These are phyloP conservation scores for Mustelus asterias DNA, from an alignment of 2,113 vertebrate species.

Conservation along the genomic window DNA sequence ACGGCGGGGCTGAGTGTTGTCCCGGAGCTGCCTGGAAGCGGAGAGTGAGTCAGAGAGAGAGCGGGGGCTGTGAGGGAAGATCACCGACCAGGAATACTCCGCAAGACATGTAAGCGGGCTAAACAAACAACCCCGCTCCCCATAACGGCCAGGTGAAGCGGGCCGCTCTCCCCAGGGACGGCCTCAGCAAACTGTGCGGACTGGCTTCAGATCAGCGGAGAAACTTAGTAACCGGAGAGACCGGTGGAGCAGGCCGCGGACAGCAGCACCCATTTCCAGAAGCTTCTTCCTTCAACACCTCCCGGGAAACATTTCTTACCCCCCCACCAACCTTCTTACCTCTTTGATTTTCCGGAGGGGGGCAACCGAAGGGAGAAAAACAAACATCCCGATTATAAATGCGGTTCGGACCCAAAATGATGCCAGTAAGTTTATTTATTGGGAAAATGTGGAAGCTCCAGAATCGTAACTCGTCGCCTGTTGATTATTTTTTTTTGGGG, in stretches of 20 bases:
- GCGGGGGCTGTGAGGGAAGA: not conserved
- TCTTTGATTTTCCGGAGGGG: not conserved
- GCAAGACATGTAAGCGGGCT: not conserved
- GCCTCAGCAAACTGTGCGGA: too few species aligned
- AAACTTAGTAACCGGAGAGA: not conserved
- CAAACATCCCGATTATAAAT: not conserved
- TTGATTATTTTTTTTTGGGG: not conserved
- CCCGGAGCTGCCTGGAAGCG: not conserved
- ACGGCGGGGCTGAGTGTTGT: not conserved
- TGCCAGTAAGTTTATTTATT: not conserved
- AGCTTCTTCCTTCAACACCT: not conserved
- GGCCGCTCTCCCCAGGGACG: not conserved
- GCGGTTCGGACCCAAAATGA: slow-evolving; percentile 34
- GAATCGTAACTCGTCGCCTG: not conserved
- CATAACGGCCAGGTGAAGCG: not conserved
- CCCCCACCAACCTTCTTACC: too few species aligned
- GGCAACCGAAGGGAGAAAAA: too few species aligned
- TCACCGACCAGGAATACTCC: fast-evolving
- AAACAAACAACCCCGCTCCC: too few species aligned
- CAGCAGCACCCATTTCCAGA: not conserved
- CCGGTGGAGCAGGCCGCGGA: not conserved
- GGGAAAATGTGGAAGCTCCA: not conserved
- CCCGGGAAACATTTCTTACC: too few species aligned
- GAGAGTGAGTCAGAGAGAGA: not conserved
- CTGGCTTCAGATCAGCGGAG: not conserved